Conservation (phyloP, 2,797 vertebrate species). For the Lacerta bilineata region DNA sequence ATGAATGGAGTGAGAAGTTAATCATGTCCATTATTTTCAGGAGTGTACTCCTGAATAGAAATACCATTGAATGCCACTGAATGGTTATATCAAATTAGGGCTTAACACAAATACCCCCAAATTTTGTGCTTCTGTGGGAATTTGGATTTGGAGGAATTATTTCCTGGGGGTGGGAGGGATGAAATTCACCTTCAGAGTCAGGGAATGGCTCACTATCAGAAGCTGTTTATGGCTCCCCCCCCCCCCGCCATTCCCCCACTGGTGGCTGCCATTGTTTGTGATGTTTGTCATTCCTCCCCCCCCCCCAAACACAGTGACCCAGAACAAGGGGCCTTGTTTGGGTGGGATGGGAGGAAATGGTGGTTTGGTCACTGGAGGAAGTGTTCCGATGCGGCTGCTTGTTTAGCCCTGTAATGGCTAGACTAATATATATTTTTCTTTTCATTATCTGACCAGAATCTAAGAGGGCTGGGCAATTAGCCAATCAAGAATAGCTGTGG, state of each 20-base stretch:
- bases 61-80: no score
- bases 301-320: background rate
- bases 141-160: background rate
- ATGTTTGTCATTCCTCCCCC: background rate
- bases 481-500: background rate
- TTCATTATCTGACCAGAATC: background rate
- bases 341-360: background rate
- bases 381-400: background rate
- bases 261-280: background rate
- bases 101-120: background rate
- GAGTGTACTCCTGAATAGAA: no score
- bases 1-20: no score
- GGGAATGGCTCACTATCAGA: background rate
- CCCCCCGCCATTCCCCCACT: background rate
- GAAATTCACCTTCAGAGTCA: background rate
- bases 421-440: background rate
- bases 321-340: background rate
- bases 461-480: fast-evolving
- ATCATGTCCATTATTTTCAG: no score
- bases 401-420: background rate
- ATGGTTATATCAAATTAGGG: background rate
- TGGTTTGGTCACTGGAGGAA: background rate
- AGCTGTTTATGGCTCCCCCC: background rate
- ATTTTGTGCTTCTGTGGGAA: background rate
- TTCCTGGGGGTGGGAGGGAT: background rate